Conservation (phyloP, 2,113 vertebrate genomes). For the Phalacrocorax brasilianus region DNA sequence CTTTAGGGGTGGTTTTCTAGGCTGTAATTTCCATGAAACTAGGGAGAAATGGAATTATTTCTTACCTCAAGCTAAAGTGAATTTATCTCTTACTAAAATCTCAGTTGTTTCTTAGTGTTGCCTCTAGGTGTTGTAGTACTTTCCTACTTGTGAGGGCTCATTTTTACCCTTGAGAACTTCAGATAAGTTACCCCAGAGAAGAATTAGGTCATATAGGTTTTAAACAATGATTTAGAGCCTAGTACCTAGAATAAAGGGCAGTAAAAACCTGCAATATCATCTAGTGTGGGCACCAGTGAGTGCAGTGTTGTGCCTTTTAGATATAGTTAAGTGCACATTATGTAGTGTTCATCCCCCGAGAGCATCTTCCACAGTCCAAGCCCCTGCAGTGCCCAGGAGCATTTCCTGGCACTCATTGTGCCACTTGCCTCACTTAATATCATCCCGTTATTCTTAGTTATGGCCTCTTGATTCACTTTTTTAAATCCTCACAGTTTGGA, state of each 20-base stretch:
- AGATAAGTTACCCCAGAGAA: background rate
- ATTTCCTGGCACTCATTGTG: background rate
- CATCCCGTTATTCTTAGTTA: slow-evolving; percentile 31
- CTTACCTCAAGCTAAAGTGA: background rate
- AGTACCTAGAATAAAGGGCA: background rate
- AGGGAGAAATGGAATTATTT: slow-evolving; percentile 19
- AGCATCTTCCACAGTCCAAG: background rate
- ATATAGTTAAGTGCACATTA: background rate
- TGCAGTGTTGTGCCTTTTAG: background rate
- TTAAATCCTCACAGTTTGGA: slow-evolving; percentile 5
- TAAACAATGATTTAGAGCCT: background rate
- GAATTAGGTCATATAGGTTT: background rate
- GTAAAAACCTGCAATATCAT: background rate
- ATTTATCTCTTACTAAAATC: slow-evolving; percentile 16
- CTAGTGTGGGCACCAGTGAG: background rate
- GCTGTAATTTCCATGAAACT: slow-evolving; percentile 11
- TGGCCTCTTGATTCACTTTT: background rate
- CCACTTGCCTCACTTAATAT: slow-evolving; percentile 20
- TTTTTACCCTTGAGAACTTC: slow-evolving; percentile 27
- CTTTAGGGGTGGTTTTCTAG: background rate
- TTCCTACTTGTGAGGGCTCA: background rate
- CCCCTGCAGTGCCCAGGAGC: background rate
- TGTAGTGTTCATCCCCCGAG: background rate
- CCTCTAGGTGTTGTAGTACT: background rate
- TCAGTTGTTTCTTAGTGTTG: background rate